Evolutionary conservation across 2,113 vertebrate genomes (phyloP), one percentile per base, ranked within the genome.

Genomic region (Mustela nigripes): DNA sequence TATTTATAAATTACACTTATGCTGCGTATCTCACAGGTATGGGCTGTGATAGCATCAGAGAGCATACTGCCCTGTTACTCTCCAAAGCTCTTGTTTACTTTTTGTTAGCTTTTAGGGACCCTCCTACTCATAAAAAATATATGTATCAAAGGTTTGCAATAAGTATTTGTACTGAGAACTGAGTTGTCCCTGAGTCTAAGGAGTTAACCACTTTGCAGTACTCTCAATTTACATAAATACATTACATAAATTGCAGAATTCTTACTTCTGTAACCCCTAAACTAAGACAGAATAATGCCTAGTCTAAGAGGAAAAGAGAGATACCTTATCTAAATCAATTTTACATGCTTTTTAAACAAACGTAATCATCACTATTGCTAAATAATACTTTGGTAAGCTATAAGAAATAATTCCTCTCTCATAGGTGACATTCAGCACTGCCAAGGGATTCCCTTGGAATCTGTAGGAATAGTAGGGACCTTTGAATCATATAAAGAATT

Each of bases 321-420:
- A 2, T 71, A n/a, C 4, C 69, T 92, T 89, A 45, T 63, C 48
- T 87, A 89, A 92, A 62, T 74, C 24, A 60, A n/a, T 45, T 81
- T 33, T 87, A 21, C 88, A 22, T 86, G 36, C 15, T 88, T 95
- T 87, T 24, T 21, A 90, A 96, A 90, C 19, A 31, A 95, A 24
- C n/a, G 28, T 56, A 53, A n/a, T 95, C 33, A 65, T 95, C 39
- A 31, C n/a, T 50, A 28, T 78, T 71, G 4, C 11, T 82, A 28
- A 88, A 45, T 45, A 71, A 16, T 63, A 18, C 48, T 18, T 91
- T 33, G 28, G 5, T 6, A 11, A 92, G 9, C 36, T 85, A 1
- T 76, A 90, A 79, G 42, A 73, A 45, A 6, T 9, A 56, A 67
- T n/a, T 84, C 21, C 39, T 63, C 82, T 95, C 71, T 84, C 76